Evolutionary conservation across 2,113 vertebrate species (phyloP), one percentile per base, ranked within the genome.

Genomic region (Laterallus jamaicensis): DNA sequence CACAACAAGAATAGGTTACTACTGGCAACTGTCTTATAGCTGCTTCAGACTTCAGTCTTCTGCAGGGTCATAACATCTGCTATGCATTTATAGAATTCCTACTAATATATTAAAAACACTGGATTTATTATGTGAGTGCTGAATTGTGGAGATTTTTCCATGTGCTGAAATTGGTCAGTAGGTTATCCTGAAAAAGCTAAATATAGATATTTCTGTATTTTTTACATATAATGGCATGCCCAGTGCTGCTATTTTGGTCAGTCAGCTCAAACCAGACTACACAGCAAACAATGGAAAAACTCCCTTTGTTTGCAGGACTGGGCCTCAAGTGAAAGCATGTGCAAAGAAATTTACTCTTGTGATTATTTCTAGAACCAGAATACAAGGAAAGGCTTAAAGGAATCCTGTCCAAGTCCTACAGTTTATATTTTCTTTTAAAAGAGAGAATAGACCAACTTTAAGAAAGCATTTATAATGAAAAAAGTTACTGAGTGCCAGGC

Each of bases 61-160:
- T 69, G 62, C 12, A 84, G 77, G 86, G 31, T 85, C 37, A 18
- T 16, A 92, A 96, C 93, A 95, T 96, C 96, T 96, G 95, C 59
- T 95, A 77, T 68, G 50, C 81, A 89, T 96, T 97, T 97, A 89
- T 40, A 47, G 69, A 88, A 89, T 75, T 93, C 63, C 58, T 92
- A 71, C 54, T 68, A 66, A 94, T 80, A 94, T 91, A 94, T 94
- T 93, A 91, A 94, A 96, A 95, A 92, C 22, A 63, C 3, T 39
- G 56, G 74, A 94, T 94, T 94, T 96, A 94, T 94, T 84, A 79
- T 2, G 88, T 94, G 93, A 91, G 60, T 62, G 29, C 28, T 7
- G 60, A 91, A 74, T 35, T n/a, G 40, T 90, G 69, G 82, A 56
- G 84, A 32, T 73, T 95, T 93, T 96, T 91, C 82, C 86, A 94